Evolutionary conservation across 1,140 invertebrate species (phyloP).

Genomic region (Heliconius hewitsoni): DNA sequence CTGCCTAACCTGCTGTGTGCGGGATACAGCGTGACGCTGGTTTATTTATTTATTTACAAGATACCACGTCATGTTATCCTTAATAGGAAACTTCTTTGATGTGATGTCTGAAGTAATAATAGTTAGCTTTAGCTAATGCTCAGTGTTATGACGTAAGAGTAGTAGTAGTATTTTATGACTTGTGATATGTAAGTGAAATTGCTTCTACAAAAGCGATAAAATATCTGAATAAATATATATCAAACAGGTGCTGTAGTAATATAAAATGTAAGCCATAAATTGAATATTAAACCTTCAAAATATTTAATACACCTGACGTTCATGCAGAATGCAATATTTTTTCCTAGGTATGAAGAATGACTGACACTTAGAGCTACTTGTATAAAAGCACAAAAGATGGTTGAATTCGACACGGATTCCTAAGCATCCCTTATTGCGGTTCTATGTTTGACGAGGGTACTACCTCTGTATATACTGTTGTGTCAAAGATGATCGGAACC

Average conservation of each 20-base stretch:
- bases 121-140: not conserved
- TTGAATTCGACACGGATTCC: constrained; percentile 6
- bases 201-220: not conserved
- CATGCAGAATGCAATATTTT: not conserved
- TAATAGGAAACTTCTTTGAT: not conserved
- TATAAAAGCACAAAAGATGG: not conserved
- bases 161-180: not conserved
- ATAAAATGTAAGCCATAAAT: no score
- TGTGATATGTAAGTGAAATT: not conserved
- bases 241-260: no score
- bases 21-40: no score
- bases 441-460: constrained; percentile 11
- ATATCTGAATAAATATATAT: not conserved
- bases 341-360: not conserved
- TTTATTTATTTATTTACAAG: no score
- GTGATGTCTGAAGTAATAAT: not conserved
- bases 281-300: no score
- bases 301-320: no score
- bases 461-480: not conserved
- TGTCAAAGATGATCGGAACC: not conserved
- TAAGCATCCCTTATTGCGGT: constrained; percentile 11
- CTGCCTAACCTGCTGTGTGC: no score
- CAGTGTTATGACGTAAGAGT: not conserved
- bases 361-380: not conserved
- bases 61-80: no score